Evolutionary conservation across 2,888 invertebrate genomes (phyloP).

Genomic region (Neuroscelio doddi): DNA sequence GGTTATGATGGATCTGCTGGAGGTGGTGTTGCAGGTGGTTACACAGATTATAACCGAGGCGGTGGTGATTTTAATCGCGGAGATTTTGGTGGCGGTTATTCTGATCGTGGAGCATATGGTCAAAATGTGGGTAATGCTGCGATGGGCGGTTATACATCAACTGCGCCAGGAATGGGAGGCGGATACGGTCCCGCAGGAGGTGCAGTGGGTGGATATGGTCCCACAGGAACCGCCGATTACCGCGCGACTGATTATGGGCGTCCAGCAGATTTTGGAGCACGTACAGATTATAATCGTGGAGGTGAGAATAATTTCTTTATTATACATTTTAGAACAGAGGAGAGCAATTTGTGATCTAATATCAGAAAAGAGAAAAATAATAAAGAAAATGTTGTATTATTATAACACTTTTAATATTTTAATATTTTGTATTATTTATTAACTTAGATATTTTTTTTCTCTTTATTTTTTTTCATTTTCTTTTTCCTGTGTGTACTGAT

Average conservation of each 20-base stretch:
- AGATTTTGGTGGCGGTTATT: conserved; percentile 68
- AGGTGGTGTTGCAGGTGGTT: conserved; percentile 67
- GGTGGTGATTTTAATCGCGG: conserved; percentile 68
- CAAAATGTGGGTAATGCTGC: conserved; percentile 66
- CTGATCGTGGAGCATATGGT: conserved; percentile 66
- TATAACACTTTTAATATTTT: no score
- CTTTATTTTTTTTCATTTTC: no score
- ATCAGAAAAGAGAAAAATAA: no score
- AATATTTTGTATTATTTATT: no score
- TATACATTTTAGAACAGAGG: no score
- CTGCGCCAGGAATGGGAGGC: conserved; percentile 65
- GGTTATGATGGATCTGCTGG: conserved; percentile 64
- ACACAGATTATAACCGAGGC: conserved; percentile 68
- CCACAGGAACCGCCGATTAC: conserved; percentile 65
- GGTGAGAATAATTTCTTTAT: conserved; percentile 46
- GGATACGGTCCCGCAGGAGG: conserved; percentile 68
- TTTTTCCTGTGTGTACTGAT: no score
- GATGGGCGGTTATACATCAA: conserved; percentile 67
- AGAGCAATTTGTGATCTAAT: no score
- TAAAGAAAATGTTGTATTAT: no score
- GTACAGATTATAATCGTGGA: conserved; percentile 64
- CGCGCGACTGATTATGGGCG: conserved; percentile 67
- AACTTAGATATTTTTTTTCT: no score
- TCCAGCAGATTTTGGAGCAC: conserved; percentile 63
- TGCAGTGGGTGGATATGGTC: conserved; percentile 66